Evolutionary conservation across 2,113 vertebrate genomes (phyloP).

Genomic region (Girardinichthys multiradiatus): DNA sequence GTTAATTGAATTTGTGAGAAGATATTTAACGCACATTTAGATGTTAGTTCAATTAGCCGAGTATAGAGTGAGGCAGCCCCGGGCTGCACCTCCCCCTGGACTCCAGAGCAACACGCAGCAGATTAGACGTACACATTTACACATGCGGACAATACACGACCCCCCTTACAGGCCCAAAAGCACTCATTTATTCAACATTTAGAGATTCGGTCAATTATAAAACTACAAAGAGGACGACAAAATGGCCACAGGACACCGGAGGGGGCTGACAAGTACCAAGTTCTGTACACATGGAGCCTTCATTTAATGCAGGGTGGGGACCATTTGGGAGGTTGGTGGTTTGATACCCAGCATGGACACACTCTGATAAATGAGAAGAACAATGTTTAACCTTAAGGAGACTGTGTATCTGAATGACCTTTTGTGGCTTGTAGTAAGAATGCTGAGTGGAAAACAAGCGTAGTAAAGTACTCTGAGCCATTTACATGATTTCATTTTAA

Average conservation of each 20-base stretch:
- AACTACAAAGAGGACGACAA: constrained; percentile 46
- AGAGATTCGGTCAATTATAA: constrained; percentile 47
- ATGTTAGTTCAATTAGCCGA: constrained; percentile 69
- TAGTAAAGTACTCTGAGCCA: background rate
- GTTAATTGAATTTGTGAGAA: constrained; percentile 79
- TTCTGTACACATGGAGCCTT: background rate
- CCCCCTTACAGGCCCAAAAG: constrained; percentile 7
- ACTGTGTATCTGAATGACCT: background rate
- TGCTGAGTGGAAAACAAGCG: background rate
- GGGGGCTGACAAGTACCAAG: constrained; percentile 18
- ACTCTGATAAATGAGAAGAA: background rate
- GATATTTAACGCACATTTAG: constrained; percentile 72
- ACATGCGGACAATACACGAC: constrained; percentile 14
- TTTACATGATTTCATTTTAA: background rate
- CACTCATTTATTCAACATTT: constrained; percentile 35
- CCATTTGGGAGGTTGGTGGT: background rate
- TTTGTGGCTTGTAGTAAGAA: background rate
- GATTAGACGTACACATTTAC: constrained; percentile 27
- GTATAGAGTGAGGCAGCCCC: constrained; percentile 60
- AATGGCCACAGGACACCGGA: constrained; percentile 19
- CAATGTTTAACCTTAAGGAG: too few species aligned
- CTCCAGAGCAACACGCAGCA: constrained; percentile 29
- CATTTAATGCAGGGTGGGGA: too few species aligned
- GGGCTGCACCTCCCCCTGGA: constrained; percentile 54
- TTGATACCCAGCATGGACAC: background rate